Evolutionary conservation across 2,113 vertebrate genomes (phyloP).

Genomic region (Scalopus aquaticus): DNA sequence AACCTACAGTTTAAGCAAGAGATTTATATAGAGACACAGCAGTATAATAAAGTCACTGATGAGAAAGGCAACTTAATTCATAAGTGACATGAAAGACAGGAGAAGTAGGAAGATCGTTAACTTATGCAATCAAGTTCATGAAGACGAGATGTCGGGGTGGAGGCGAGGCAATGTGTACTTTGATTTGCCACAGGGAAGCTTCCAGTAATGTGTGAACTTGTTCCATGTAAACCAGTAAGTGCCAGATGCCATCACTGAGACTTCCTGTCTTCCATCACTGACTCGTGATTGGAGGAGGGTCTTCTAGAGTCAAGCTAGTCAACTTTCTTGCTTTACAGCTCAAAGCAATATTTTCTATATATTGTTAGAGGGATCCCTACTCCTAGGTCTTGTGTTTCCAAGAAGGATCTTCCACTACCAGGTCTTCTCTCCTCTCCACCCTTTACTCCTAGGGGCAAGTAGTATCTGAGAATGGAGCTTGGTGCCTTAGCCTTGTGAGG

Average conservation of each 20-base stretch:
- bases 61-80: slow-evolving; percentile 76
- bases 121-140: slow-evolving; percentile 62
- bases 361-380: neutral
- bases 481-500: neutral
- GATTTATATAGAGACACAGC: neutral
- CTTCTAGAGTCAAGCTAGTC: neutral
- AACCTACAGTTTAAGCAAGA: neutral
- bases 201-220: neutral
- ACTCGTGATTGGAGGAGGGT: neutral
- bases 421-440: neutral
- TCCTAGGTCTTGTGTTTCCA: neutral
- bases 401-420: neutral
- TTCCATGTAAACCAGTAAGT: neutral
- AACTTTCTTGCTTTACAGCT: neutral
- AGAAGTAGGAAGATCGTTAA: slow-evolving; percentile 57
- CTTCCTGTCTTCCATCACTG: neutral
- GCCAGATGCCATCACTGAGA: no score
- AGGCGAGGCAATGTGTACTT: neutral
- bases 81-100: slow-evolving; percentile 63
- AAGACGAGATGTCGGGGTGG: neutral
- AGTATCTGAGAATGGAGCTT: neutral
- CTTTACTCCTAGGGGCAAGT: neutral
- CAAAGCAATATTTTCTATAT: neutral
- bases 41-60: slow-evolving; percentile 39
- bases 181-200: neutral